Conservation (phyloP, 2,888 invertebrate species). For the Xestia c-nigrum region DNA sequence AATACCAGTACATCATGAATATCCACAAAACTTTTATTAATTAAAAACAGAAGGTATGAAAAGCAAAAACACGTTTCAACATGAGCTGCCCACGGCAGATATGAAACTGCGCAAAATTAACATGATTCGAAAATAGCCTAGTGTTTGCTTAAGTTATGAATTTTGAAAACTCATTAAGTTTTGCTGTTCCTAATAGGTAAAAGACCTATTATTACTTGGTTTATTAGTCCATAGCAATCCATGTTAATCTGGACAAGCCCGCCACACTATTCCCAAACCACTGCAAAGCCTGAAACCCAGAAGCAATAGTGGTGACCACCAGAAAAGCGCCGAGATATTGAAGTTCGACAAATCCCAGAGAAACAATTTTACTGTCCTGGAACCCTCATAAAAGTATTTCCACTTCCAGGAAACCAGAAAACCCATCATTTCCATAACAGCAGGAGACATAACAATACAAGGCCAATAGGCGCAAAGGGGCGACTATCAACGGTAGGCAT, state of each 20-base stretch:
- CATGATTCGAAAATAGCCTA: background rate
- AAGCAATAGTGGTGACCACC: too few species aligned
- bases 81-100: background rate
- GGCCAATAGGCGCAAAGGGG: too few species aligned
- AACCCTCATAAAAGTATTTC: too few species aligned
- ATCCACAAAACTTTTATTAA: background rate
- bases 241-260: background rate
- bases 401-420: too few species aligned
- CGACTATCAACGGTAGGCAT: background rate
- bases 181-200: background rate
- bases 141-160: background rate
- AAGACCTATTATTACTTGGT: background rate
- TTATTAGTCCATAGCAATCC: background rate
- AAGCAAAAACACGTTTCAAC: background rate
- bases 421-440: too few species aligned
- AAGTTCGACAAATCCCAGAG: too few species aligned
- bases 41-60: background rate
- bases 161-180: background rate
- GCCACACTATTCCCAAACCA: too few species aligned
- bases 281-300: too few species aligned
- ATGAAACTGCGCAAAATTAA: background rate
- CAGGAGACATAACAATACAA: too few species aligned
- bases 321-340: too few species aligned
- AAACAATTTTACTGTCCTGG: too few species aligned
- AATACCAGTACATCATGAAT: slow-evolving; percentile 5